These are phyloP conservation scores for Lithophane semibrunnea DNA, from an alignment of 2,888 invertebrate species.

Conservation along the genomic window DNA sequence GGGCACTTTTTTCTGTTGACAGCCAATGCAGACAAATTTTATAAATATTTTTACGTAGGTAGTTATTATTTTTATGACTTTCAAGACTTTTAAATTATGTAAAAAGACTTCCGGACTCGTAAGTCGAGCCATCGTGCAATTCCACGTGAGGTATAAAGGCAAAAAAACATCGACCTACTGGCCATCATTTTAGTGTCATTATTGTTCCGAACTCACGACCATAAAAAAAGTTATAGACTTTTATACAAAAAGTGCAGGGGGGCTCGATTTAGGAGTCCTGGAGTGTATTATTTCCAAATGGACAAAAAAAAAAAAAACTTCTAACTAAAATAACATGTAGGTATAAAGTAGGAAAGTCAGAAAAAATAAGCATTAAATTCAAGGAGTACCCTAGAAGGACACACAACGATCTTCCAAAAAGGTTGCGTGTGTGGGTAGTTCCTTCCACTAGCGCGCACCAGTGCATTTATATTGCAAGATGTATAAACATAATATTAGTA, in stretches of 20 bases:
- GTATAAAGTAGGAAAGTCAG: not conserved
- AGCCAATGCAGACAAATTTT: not conserved
- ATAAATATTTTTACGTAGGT: not conserved
- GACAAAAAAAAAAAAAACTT: too few species aligned
- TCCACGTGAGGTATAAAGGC: too few species aligned
- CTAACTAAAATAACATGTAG: not conserved
- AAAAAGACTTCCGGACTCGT: not conserved
- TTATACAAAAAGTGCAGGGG: not conserved
- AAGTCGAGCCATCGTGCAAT: not conserved
- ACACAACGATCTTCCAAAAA: too few species aligned
- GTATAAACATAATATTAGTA: not conserved
- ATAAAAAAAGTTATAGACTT: not conserved
- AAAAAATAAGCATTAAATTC: slow-evolving; percentile 23
- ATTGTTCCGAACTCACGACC: not conserved
- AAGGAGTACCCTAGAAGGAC: too few species aligned
- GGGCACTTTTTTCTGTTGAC: not conserved
- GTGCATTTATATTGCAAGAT: slow-evolving; percentile 36
- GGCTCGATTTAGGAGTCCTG: not conserved
- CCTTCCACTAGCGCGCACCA: not conserved
- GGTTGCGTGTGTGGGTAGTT: not conserved
- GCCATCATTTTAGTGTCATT: not conserved
- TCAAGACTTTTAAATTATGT: too few species aligned
- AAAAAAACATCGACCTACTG: too few species aligned
- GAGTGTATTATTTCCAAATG: too few species aligned
- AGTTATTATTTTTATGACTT: too few species aligned